Evolutionary conservation across 1,140 invertebrate species (phyloP).

Genomic region (Oedothorax gibbosus): DNA sequence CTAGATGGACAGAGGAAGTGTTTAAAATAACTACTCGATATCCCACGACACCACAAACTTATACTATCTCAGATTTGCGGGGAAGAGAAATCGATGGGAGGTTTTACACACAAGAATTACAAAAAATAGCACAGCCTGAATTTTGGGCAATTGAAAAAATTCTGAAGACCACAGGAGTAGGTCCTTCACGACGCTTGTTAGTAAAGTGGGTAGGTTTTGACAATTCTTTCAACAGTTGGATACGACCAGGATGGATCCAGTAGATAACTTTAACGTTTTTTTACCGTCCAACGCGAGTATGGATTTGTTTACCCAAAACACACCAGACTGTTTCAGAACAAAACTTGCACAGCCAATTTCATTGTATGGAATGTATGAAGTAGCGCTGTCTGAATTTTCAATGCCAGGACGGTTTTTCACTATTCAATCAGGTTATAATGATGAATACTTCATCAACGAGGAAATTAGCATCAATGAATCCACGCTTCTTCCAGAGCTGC

Average conservation of each 20-base stretch:
- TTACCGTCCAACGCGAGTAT: background rate
- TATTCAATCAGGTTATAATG: background rate
- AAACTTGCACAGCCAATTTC: background rate
- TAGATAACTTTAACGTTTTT: background rate
- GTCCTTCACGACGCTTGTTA: background rate
- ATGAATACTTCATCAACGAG: too few relatives aligned
- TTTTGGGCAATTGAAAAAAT: background rate
- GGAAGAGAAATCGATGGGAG: background rate
- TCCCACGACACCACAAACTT: background rate
- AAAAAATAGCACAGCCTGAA: background rate
- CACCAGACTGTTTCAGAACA: background rate
- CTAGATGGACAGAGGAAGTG: background rate
- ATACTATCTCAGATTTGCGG: background rate
- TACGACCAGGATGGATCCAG: background rate
- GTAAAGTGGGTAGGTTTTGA: slow-evolving; percentile 7
- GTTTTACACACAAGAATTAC: background rate
- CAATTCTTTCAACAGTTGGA: background rate
- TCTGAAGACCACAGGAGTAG: background rate
- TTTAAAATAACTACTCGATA: background rate
- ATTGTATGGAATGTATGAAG: background rate
- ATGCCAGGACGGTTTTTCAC: background rate
- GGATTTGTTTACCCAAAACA: background rate
- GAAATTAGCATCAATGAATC: too few relatives aligned
- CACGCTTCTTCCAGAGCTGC: too few relatives aligned
- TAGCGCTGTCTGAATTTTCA: background rate